These are phyloP conservation scores for Venusia cambrica DNA, from an alignment of 2,888 invertebrate genomes.

Conservation along the genomic window DNA sequence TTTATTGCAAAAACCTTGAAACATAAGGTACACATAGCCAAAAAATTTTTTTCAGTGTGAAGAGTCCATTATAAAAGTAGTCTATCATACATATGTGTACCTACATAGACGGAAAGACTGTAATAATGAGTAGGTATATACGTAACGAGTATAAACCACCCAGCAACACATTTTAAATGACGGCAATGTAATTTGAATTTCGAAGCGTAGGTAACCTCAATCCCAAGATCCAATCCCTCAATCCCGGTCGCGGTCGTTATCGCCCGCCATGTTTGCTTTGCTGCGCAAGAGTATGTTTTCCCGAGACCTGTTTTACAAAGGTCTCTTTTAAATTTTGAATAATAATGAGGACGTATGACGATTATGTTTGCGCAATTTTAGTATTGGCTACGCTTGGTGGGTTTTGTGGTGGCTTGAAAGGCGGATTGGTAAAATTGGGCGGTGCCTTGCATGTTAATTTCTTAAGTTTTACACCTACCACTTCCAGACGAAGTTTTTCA, in stretches of 20 bases:
- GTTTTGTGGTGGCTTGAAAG: slow-evolving; percentile 29
- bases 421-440: slow-evolving; percentile 37
- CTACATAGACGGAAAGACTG: too few relatives aligned
- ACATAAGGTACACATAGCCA: too few relatives aligned
- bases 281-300: slow-evolving; percentile 76
- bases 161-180: slow-evolving; percentile 32
- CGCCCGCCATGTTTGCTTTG: slow-evolving; percentile 70
- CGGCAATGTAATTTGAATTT: slow-evolving; percentile 66
- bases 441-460: slow-evolving; percentile 32
- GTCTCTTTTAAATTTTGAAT: slow-evolving; percentile 54
- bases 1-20: too few relatives aligned
- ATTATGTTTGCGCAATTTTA: slow-evolving; percentile 38
- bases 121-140: too few relatives aligned
- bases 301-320: slow-evolving; percentile 71
- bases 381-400: slow-evolving; percentile 27
- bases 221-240: too few relatives aligned
- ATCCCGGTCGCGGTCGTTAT: slow-evolving; percentile 72
- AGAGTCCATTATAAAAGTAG: too few relatives aligned
- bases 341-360: slow-evolving; percentile 60
- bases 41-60: too few relatives aligned
- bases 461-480: slow-evolving; percentile 17
- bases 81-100: too few relatives aligned
- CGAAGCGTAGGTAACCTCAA: slow-evolving; percentile 68
- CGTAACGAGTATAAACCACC: slow-evolving; percentile 23
- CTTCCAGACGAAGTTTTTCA: too few relatives aligned